phyloP scores from a whole-genome alignment of 2,888 invertebrate genomes.

The Polydrusus cervinus region DNA sequence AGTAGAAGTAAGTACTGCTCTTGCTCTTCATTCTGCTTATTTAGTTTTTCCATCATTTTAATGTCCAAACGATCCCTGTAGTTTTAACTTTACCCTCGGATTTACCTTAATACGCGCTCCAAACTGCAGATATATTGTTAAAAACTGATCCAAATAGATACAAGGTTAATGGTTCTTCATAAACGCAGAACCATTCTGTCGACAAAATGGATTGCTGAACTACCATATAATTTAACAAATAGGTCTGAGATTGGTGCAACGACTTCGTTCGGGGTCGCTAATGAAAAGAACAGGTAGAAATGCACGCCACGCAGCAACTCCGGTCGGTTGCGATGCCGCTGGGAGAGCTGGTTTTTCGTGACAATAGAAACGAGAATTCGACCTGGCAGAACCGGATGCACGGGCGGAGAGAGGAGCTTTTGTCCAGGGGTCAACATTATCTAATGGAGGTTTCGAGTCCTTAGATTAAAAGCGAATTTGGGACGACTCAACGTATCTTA shows the following conservation, averaged over 20 bases:
- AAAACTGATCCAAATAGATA: not conserved
- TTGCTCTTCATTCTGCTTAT: too few species aligned
- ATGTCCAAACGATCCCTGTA: too few species aligned
- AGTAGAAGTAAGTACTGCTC: too few species aligned
- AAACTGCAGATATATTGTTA: not conserved
- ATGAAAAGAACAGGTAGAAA: constrained; percentile 52
- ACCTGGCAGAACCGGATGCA: constrained; percentile 55
- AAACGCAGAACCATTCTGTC: constrained; percentile 32
- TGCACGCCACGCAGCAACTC: constrained; percentile 38
- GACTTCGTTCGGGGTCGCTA: constrained; percentile 52
- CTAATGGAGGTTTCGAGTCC: constrained; percentile 30
- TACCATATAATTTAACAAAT: constrained; percentile 54
- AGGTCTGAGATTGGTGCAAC: constrained; percentile 53
- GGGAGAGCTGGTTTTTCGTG: constrained; percentile 54
- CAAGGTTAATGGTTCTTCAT: constrained; percentile 16
- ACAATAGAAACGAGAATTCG: constrained; percentile 55
- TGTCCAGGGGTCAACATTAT: constrained; percentile 54
- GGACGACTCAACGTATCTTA: not conserved
- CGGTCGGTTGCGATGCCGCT: constrained; percentile 41
- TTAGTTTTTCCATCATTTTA: too few species aligned
- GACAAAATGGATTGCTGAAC: constrained; percentile 46
- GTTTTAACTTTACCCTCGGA: too few species aligned
- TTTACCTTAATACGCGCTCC: too few species aligned
- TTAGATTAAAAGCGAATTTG: constrained; percentile 18
- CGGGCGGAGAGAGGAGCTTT: constrained; percentile 52